Conservation (phyloP, 2,113 vertebrate genomes). For the Hypomesus transpacificus region DNA sequence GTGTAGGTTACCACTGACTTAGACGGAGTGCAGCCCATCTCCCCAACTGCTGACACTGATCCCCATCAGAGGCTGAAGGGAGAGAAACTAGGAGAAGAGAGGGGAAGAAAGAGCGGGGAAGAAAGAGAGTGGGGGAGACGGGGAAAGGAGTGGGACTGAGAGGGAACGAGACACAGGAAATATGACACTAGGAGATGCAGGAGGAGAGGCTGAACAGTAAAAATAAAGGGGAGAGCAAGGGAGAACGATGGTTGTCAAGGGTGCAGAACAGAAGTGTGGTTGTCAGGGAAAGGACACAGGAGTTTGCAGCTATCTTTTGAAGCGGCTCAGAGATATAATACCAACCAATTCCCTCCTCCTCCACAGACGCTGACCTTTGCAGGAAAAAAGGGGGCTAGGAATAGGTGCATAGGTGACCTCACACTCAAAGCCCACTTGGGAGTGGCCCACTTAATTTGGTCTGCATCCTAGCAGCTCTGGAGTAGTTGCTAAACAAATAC, state of each 20-base stretch:
- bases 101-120: neutral
- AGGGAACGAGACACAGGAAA: neutral
- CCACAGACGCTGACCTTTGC: neutral
- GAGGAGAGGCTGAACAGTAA: neutral
- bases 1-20: conserved; percentile 62
- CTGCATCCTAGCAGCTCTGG: neutral
- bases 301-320: neutral
- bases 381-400: neutral
- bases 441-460: neutral
- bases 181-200: neutral
- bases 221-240: neutral
- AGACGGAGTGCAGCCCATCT: conserved; percentile 75
- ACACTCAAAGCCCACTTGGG: neutral
- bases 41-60: neutral
- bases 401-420: neutral
- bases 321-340: neutral
- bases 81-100: conserved; percentile 5
- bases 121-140: neutral
- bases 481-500: neutral
- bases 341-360: neutral
- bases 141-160: neutral
- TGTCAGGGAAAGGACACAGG: neutral
- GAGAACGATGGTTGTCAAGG: neutral
- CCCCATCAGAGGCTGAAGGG: conserved; percentile 16
- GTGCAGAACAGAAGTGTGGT: neutral